phyloP scores from a whole-genome alignment of 1,140 invertebrate species.

The Pseudobourletiella spinata region DNA sequence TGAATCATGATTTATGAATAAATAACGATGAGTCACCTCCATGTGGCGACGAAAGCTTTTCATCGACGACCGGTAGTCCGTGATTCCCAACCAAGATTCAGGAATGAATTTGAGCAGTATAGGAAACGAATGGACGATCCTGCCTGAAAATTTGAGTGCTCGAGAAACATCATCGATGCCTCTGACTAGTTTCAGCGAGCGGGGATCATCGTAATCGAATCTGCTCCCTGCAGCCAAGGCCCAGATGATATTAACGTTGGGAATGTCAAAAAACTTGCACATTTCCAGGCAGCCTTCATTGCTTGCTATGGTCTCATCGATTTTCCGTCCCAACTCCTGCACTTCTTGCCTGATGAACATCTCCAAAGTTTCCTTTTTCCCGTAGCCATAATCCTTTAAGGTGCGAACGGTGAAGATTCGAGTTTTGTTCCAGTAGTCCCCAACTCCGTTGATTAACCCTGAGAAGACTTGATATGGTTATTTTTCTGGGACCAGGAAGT shows the following conservation, averaged over 20 bases:
- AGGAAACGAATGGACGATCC: not conserved
- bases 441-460: not conserved
- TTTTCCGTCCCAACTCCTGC: not conserved
- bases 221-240: not conserved
- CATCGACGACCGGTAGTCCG: not conserved
- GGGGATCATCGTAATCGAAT: not conserved
- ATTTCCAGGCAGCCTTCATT: not conserved
- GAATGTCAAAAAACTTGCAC: not conserved
- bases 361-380: not conserved
- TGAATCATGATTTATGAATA: not conserved
- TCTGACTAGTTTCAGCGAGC: not conserved
- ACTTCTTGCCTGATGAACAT: not conserved
- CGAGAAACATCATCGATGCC: not conserved
- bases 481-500: too few species aligned
- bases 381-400: not conserved
- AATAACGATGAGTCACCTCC: not conserved
- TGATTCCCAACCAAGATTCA: not conserved
- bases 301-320: not conserved
- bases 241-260: not conserved
- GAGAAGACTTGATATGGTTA: not conserved
- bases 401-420: not conserved
- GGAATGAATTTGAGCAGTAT: not conserved
- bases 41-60: not conserved
- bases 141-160: not conserved
- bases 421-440: not conserved